Conservation (phyloP, 2,888 invertebrate genomes). For the Pyrocoelia pectoralis region DNA sequence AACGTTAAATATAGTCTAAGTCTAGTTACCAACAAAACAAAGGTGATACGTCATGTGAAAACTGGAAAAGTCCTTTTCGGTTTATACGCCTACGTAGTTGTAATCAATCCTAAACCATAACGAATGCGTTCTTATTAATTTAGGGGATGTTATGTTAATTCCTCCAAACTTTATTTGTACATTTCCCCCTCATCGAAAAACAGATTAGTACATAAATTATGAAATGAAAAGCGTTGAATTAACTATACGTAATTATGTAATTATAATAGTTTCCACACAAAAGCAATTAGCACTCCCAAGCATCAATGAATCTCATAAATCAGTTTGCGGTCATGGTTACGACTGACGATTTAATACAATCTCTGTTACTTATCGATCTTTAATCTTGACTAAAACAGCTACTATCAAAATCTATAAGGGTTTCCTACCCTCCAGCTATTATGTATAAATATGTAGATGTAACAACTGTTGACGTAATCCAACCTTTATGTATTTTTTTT, state of each 20-base stretch:
- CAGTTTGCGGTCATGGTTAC: conserved; percentile 28
- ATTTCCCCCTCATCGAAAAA: too few species aligned
- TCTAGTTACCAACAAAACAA: too few species aligned
- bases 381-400: conserved; percentile 40
- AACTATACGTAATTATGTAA: conserved; percentile 3
- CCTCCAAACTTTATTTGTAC: too few species aligned
- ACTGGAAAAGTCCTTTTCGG: too few species aligned
- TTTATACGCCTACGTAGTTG: too few species aligned
- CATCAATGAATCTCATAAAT: conserved; percentile 24
- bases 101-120: too few species aligned
- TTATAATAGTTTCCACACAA: not conserved
- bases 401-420: conserved; percentile 3
- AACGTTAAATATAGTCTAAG: too few species aligned
- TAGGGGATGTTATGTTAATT: too few species aligned
- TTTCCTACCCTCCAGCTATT: conserved; percentile 13
- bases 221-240: not conserved
- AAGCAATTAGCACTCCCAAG: conserved; percentile 11
- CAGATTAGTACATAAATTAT: too few species aligned
- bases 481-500: conserved; percentile 6
- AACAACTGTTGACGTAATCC: conserved; percentile 9
- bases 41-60: too few species aligned
- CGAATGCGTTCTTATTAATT: too few species aligned
- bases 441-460: conserved; percentile 7
- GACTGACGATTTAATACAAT: conserved; percentile 49
- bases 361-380: conserved; percentile 54